These are phyloP conservation scores for Prunella strophiata DNA, from an alignment of 2,797 vertebrate genomes.

Conservation along the genomic window DNA sequence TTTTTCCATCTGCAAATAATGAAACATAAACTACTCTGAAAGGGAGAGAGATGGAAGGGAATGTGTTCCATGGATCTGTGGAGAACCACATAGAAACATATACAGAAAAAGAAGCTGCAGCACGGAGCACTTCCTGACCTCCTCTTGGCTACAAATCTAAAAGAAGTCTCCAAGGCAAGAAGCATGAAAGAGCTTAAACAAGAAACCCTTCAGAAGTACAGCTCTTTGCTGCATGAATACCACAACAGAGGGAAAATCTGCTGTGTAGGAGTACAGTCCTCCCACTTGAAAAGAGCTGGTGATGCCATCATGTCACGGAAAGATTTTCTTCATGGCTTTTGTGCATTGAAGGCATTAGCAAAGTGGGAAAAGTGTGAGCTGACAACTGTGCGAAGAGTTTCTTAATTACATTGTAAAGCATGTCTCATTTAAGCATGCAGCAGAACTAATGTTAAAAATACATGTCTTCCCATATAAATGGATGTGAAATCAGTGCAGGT, in stretches of 20 bases:
- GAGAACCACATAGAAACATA: constrained; percentile 71
- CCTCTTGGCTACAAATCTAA: constrained; percentile 65
- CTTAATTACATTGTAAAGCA: constrained; percentile 58
- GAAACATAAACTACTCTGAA: constrained; percentile 61
- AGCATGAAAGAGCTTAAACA: constrained; percentile 66
- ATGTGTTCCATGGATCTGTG: constrained; percentile 57
- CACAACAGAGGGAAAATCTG: constrained; percentile 83
- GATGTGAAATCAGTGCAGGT: background rate
- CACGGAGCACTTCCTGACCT: constrained; percentile 65
- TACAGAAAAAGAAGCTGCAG: constrained; percentile 69
- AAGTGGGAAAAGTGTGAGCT: constrained; percentile 45
- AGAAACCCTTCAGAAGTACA: constrained; percentile 74
- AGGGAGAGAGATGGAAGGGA: constrained; percentile 39
- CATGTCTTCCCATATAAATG: background rate
- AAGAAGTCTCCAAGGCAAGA: constrained; percentile 62
- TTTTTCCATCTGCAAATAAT: constrained; percentile 70
- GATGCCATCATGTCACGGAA: constrained; percentile 82
- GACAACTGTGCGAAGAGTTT: constrained; percentile 17
- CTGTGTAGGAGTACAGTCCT: constrained; percentile 78
- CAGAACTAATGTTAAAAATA: constrained; percentile 25
- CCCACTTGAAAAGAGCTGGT: constrained; percentile 82
- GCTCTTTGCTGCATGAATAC: constrained; percentile 71
- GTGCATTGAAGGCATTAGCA: constrained; percentile 60
- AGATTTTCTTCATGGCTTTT: constrained; percentile 69
- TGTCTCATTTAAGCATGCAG: constrained; percentile 30